Evolutionary conservation across 2,888 invertebrate species (phyloP).

Genomic region (Bruchidius siliquastri): DNA sequence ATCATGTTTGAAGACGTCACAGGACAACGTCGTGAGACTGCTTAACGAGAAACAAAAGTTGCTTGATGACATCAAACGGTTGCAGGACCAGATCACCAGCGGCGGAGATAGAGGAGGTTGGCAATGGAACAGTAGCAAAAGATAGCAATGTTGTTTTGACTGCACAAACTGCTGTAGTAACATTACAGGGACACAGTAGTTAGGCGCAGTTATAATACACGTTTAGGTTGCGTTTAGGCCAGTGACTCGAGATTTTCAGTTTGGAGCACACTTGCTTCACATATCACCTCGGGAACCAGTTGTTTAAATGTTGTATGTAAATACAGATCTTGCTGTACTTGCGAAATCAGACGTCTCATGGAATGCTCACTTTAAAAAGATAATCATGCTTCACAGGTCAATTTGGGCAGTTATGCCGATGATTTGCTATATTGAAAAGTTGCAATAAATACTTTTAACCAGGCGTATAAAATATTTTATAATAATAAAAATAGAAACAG

Average conservation of each 20-base stretch:
- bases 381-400: too few species aligned
- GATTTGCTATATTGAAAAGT: too few species aligned
- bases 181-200: slow-evolving; percentile 27
- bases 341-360: neutral
- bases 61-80: slow-evolving; percentile 62
- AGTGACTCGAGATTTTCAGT: neutral
- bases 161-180: slow-evolving; percentile 60
- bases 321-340: neutral
- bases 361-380: too few species aligned
- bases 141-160: slow-evolving; percentile 69
- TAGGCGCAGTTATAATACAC: slow-evolving; percentile 16
- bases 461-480: too few species aligned
- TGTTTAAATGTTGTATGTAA: neutral
- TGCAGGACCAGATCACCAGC: slow-evolving; percentile 56
- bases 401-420: too few species aligned
- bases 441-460: too few species aligned
- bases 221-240: slow-evolving; percentile 14
- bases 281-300: neutral
- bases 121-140: slow-evolving; percentile 54
- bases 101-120: slow-evolving; percentile 33
- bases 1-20: slow-evolving; percentile 61
- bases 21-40: slow-evolving; percentile 67
- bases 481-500: too few species aligned
- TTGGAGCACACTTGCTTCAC: neutral
- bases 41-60: slow-evolving; percentile 70